Base-by-base conservation (phyloP, 2,113 vertebrate genomes). In the Strix uralensis region DNA sequence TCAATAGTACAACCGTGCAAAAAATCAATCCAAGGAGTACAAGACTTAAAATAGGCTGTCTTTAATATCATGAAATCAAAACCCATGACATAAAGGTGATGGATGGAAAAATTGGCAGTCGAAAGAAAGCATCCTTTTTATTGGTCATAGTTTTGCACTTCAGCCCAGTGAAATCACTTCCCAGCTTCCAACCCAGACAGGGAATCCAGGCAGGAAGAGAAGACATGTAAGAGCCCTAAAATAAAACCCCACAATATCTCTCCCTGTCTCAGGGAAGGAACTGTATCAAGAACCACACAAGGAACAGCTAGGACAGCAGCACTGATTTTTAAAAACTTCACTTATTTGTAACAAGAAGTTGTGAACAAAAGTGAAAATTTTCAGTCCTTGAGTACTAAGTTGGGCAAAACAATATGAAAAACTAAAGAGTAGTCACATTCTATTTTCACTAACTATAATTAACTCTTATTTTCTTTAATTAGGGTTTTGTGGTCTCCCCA, bases 161-260 rank as follows among this genome's bases (percentile, higher is more conserved):
- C 0, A 55, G 27, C 34, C 26, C 47, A 71, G 17, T 30, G 42
- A 83, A 89, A 74, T 87, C 36, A 49, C 30, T 58, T 90, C 27
- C n/a, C 40, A 77, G 38, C 20, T 61, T 63, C 36, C 62, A 92
- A 40, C 15, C 47, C 22, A 46, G 38, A 59, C 11, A 51, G 5
- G 16, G 51, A 85, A 78, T 14, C 15, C 23, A 69, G 9, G 52
- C 27, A 83, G 26, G 20, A 58, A 78, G 17, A 40, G 34, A 26
- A 0, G 0, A 47, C 30, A 47, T 1, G 0, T 5, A 54, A 25
- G 19, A 51, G 23, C 17, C 34, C 26, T 44, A 42, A 61, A 36
- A 92, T 14, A 69, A 81, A 96, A 42, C 2, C 5, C 32, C 69
- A 29, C 32, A 65, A 27, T 4, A 2, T 42, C 26, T 59, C 32